A percentile compares a stretch with the other conserved stretches of the same genome.
Evolutionary conservation across 2,113 vertebrate genomes (phyloP).

Genomic region (Burhinus bistriatus): DNA sequence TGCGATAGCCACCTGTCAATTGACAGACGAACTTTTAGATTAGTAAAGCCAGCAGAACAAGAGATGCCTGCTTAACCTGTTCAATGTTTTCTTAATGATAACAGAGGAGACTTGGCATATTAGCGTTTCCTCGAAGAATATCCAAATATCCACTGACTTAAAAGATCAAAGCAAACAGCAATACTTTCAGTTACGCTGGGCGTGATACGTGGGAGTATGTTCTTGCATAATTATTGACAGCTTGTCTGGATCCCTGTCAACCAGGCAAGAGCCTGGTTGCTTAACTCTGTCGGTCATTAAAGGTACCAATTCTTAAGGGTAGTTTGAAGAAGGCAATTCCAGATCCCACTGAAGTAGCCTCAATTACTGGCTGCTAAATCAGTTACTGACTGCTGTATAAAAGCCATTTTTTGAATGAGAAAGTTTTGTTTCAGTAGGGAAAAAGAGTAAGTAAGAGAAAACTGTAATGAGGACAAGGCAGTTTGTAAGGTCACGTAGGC

Average conservation of each 20-base stretch:
- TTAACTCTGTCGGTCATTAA: background rate
- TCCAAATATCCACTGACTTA: background rate
- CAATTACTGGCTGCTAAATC: background rate
- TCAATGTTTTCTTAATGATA: constrained; percentile 9
- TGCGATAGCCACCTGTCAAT: background rate
- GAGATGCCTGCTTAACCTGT: background rate
- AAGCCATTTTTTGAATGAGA: background rate
- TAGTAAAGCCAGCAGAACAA: background rate
- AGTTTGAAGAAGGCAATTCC: background rate
- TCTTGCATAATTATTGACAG: background rate
- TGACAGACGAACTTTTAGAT: background rate
- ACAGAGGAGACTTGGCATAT: background rate
- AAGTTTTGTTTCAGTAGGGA: background rate
- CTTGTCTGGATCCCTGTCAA: background rate
- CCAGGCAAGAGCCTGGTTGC: background rate
- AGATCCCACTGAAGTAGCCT: background rate
- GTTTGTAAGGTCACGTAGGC: background rate
- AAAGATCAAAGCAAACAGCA: background rate
- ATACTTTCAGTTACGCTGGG: background rate
- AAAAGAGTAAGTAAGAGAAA: background rate
- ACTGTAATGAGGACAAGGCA: background rate
- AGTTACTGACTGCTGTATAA: background rate
- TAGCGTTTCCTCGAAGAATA: constrained; percentile 24
- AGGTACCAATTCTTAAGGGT: background rate
- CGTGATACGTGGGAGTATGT: background rate